These are phyloP conservation scores for Oconnorella tubifera DNA, from an alignment of 2,888 invertebrate genomes.

Conservation along the genomic window DNA sequence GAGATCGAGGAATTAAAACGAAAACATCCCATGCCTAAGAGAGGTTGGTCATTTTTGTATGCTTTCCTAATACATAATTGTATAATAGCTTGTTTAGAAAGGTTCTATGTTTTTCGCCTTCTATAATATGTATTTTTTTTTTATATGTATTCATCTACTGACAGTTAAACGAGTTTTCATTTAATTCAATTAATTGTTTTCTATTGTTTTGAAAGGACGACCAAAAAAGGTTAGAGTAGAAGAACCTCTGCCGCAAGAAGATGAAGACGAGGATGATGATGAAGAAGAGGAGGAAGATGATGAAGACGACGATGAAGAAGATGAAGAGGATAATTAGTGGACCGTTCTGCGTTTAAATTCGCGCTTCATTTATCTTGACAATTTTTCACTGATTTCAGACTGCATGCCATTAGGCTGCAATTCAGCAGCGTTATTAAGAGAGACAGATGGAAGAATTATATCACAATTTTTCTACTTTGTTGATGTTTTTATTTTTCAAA, in stretches of 20 bases:
- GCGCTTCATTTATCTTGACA: no score
- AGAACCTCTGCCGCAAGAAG: neutral
- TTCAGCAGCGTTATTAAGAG: no score
- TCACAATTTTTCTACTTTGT: no score
- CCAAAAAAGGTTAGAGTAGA: neutral
- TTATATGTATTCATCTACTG: neutral
- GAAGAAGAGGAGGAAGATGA: neutral
- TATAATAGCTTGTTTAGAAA: no score
- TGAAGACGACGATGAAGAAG: neutral
- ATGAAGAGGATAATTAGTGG: neutral
- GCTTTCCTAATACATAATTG: no score
- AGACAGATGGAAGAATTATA: no score
- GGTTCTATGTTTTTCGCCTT: neutral
- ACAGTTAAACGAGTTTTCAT: no score
- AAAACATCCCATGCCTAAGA: neutral
- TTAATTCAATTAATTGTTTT: neutral
- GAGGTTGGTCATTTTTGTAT: neutral
- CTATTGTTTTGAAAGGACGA: neutral
- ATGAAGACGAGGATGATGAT: neutral
- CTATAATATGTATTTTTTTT: neutral
- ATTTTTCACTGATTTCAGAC: no score
- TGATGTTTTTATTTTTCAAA: no score
- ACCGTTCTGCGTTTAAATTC: no score
- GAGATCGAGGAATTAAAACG: neutral
- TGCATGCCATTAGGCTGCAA: no score